Percentiles rank a stretch among this genome's conserved stretches.
Conservation (phyloP, 2,888 invertebrate genomes). For the Theretra japonica region DNA sequence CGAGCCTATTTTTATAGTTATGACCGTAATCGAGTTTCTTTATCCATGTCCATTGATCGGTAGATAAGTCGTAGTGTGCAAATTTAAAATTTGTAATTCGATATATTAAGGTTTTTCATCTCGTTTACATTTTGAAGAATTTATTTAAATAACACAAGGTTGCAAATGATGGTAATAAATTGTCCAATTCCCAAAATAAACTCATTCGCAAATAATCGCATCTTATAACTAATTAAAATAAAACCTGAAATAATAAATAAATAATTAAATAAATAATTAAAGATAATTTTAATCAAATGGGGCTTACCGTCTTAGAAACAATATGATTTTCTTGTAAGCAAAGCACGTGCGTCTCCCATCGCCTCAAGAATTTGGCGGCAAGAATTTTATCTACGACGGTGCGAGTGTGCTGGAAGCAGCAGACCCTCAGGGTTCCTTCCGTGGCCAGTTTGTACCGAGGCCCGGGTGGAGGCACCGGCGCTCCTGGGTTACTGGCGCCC, state of each 20-base stretch:
- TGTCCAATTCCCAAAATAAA: no score
- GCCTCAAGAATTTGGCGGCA: conserved; percentile 89
- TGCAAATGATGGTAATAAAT: no score
- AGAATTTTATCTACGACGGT: conserved; percentile 92
- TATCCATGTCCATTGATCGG: no score
- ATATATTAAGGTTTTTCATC: no score
- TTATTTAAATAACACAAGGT: no score
- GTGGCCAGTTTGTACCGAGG: conserved; percentile 88
- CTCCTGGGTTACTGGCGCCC: conserved; percentile 60
- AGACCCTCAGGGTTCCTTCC: conserved; percentile 90
- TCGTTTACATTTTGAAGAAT: no score
- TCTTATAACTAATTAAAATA: not conserved
- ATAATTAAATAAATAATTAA: no score
- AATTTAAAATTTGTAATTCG: no score
- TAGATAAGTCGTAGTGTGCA: no score
- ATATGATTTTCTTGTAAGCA: conserved; percentile 88
- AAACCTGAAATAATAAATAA: not conserved
- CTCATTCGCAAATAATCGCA: no score
- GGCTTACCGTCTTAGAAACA: conserved; percentile 89
- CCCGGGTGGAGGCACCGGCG: conserved; percentile 78
- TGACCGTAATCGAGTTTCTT: no score
- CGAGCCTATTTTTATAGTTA: not conserved
- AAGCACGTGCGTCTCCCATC: conserved; percentile 91
- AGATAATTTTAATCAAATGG: not conserved
- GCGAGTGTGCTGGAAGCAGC: conserved; percentile 90